These are phyloP conservation scores for Aythya baeri DNA, from an alignment of 2,113 vertebrate genomes.

Conservation along the genomic window DNA sequence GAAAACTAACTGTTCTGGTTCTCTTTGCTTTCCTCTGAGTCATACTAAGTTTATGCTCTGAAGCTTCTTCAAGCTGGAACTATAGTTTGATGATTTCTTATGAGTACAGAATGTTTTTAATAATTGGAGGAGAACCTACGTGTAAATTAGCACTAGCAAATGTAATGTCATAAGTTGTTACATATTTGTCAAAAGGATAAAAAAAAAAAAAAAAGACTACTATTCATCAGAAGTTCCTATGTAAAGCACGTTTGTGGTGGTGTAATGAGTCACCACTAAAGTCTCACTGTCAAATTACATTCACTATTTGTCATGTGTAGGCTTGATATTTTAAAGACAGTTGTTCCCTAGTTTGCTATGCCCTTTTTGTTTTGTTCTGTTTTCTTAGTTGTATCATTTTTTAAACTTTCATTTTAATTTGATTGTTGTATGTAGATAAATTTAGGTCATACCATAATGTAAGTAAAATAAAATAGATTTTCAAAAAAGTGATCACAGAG, in stretches of 20 bases:
- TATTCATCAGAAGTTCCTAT: background rate
- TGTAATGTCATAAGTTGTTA: background rate
- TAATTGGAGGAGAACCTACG: background rate
- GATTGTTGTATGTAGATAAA: background rate
- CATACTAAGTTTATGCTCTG: background rate
- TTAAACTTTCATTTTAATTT: background rate
- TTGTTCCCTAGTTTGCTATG: background rate
- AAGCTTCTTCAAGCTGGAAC: background rate
- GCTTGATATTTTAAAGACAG: background rate
- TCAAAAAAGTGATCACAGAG: background rate
- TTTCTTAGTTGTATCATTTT: background rate
- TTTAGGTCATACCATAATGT: background rate
- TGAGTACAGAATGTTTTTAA: background rate
- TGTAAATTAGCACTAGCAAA: background rate
- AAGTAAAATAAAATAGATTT: background rate
- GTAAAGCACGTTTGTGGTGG: background rate
- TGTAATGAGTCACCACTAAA: background rate
- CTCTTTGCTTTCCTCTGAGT: background rate
- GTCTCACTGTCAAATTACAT: background rate
- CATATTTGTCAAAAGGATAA: background rate
- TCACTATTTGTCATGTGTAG: background rate
- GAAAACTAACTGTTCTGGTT: background rate
- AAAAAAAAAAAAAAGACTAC: too few relatives aligned
- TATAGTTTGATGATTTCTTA: background rate
- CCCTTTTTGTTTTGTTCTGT: background rate